Base-by-base conservation (phyloP, 2,888 invertebrate species). In the Hanleya hanleyi region DNA sequence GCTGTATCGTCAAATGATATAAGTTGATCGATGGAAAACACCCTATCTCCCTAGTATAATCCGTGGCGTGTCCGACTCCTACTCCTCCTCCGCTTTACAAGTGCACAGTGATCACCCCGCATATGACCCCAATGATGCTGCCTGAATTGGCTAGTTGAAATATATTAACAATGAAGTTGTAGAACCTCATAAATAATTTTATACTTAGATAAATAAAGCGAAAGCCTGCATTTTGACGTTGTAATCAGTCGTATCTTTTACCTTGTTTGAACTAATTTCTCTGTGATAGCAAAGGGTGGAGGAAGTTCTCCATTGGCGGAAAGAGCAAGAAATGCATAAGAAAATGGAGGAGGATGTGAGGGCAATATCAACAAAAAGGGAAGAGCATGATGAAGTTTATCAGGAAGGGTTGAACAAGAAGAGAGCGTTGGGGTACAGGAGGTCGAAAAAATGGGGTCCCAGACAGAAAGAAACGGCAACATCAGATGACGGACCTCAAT, bases 261-360 rank as follows among this genome's bases (percentile, higher is more conserved):
- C 18, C 41, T 33, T 33, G 7, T 33, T 15, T 29, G 32, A 35
- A 12, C 15, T 32, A 51, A 36, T 33, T 33, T 18, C 18, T 38
- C 41, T 51, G 33, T 36, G 12, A 49, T 32, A 87, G 87, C 75
- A 78, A 68, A 69, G 77, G 29, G 78, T 83, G 1, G 80, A 93
- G 74, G 95, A 93, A 76, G 94, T 95, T 4, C 91, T 96, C 77
- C 92, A 92, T 57, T 94, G 92, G 88, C 93, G 97, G 0, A 91
- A 93, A 83, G 90, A 91, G 18, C 92, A 93, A 82, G 91, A 93
- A 47, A 92, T 93, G 91, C 90, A 91, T 50, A 92, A 93, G 77
- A 95, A 95, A 88, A 83, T 94, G 62, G 91, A 92, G 64, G 91
- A 92, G 32, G 95, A 95, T 87, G 81, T 90, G 1, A 92, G 92